These are phyloP conservation scores for Lacerta agilis DNA, from an alignment of 2,797 vertebrate species.

Conservation along the genomic window DNA sequence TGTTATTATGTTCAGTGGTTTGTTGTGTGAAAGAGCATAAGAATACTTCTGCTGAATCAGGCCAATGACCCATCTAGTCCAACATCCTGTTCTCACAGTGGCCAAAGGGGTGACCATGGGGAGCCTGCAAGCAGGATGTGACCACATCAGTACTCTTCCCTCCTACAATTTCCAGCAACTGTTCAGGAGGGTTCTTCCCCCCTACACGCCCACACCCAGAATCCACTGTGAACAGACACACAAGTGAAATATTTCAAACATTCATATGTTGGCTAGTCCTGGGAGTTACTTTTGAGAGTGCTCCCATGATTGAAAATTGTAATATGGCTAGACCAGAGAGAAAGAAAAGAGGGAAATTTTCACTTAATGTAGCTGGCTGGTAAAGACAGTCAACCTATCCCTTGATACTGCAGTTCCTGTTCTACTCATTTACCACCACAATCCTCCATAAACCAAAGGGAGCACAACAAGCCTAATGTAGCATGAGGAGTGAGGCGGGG, in stretches of 20 bases:
- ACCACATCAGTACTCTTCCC: too few species aligned
- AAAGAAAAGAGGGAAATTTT: conserved; percentile 24
- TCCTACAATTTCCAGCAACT: too few species aligned
- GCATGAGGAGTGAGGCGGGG: conserved; percentile 66
- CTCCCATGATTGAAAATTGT: neutral
- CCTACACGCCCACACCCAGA: neutral
- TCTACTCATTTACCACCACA: conserved; percentile 71
- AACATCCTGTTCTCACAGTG: too few species aligned
- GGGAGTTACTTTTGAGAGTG: neutral
- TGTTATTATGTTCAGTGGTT: neutral
- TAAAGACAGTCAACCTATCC: conserved; percentile 58
- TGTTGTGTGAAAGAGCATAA: too few species aligned
- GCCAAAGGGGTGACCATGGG: too few species aligned
- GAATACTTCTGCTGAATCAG: too few species aligned
- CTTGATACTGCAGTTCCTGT: conserved; percentile 65
- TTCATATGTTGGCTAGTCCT: neutral
- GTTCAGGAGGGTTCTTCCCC: too few species aligned
- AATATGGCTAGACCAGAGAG: neutral
- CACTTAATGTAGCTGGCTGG: conserved; percentile 46
- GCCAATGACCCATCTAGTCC: too few species aligned
- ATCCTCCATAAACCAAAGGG: conserved; percentile 67
- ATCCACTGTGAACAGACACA: neutral
- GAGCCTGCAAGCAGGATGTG: too few species aligned
- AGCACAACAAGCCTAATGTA: conserved; percentile 72
- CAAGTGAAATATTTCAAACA: neutral